Percentiles rank a stretch among this genome's conserved stretches.
Conservation (phyloP, 1,140 invertebrate species). For the Mya arenaria region DNA sequence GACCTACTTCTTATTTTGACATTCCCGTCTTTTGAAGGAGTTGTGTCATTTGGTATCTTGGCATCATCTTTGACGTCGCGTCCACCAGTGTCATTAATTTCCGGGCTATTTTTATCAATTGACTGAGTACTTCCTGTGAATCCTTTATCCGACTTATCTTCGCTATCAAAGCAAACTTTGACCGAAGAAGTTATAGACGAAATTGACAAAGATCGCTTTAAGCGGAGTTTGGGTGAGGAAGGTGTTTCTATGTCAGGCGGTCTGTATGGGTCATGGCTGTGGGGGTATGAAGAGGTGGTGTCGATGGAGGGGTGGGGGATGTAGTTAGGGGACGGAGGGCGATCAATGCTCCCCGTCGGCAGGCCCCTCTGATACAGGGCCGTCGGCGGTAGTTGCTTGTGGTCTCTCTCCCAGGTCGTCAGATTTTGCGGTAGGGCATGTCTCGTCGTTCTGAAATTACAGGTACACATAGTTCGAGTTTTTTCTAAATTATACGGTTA, state of each 20-base stretch:
- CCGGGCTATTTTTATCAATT: not conserved
- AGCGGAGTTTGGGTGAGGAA: constrained; percentile 9
- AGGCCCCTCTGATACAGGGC: too few species aligned
- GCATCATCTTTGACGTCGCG: not conserved
- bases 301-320: constrained; percentile 16
- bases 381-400: too few species aligned
- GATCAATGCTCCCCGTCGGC: not conserved
- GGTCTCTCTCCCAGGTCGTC: too few species aligned
- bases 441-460: too few species aligned
- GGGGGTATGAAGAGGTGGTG: constrained; percentile 15
- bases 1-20: not conserved
- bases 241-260: constrained; percentile 26
- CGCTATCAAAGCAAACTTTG: constrained; percentile 30
- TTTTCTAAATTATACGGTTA: too few species aligned
- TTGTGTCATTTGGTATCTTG: not conserved
- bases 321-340: not conserved
- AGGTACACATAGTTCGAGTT: too few species aligned
- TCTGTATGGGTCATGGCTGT: constrained; percentile 43
- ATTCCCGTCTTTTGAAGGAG: not conserved
- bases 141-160: not conserved
- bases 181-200: constrained; percentile 40
- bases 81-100: not conserved
- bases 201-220: constrained; percentile 9
- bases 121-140: not conserved
- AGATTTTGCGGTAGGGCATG: too few species aligned